Percentiles rank a stretch among this genome's conserved stretches.
Conservation (phyloP, 2,113 vertebrate genomes). For the Reinhardtius hippoglossoides region DNA sequence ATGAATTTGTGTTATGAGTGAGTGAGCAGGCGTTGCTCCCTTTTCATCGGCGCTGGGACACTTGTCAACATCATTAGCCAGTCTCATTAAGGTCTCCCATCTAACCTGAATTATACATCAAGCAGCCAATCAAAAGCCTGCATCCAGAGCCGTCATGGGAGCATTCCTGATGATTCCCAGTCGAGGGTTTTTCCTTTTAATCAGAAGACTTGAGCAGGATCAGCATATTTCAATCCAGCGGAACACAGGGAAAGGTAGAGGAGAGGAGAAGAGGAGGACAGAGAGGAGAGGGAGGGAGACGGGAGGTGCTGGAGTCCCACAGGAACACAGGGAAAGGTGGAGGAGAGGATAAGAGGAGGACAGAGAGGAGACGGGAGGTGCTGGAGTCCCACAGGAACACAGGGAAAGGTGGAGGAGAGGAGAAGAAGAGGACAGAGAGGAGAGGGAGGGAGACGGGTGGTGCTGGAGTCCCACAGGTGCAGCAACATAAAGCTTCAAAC, state of each 20-base stretch:
- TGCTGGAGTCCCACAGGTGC: slow-evolving; percentile 28
- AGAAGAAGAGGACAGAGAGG: background rate
- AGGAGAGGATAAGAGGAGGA: no score
- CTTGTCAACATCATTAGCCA: slow-evolving; percentile 76
- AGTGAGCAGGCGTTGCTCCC: slow-evolving; percentile 19
- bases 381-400: no score
- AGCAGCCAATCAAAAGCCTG: slow-evolving; percentile 73
- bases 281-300: slow-evolving; percentile 1
- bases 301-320: slow-evolving; percentile 17
- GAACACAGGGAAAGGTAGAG: slow-evolving; percentile 30
- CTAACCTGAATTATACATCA: slow-evolving; percentile 80
- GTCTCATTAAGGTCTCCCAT: slow-evolving; percentile 71
- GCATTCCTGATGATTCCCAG: slow-evolving; percentile 64
- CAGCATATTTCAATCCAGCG: slow-evolving; percentile 50
- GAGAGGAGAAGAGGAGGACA: slow-evolving; percentile 13
- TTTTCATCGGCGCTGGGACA: slow-evolving; percentile 44
- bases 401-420: no score
- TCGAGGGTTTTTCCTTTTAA: slow-evolving; percentile 66
- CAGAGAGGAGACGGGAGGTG: no score
- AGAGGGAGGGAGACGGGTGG: slow-evolving; percentile 1
- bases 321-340: background rate
- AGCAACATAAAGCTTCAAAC: slow-evolving; percentile 1
- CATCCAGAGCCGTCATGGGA: slow-evolving; percentile 63
- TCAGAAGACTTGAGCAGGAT: slow-evolving; percentile 65
- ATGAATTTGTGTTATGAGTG: slow-evolving; percentile 18